Evolutionary conservation across 2,888 invertebrate species (phyloP), one percentile per base, ranked within the genome.

Genomic region (Nysson spinosus): DNA sequence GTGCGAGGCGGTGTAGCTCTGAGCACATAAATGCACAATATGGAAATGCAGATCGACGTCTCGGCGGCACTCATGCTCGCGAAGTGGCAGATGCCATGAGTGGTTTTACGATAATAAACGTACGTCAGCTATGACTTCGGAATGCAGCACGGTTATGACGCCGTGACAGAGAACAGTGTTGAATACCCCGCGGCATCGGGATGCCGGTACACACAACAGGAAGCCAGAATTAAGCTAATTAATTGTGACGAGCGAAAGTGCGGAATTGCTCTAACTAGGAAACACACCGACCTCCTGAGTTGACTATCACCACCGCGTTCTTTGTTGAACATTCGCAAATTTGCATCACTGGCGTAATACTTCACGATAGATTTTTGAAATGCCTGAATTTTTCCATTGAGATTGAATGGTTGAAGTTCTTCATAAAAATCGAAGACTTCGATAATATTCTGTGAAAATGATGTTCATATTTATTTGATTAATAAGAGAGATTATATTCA

Each of bases 211-310:
- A 65, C 72, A 69, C 69, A 83, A 83, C 85, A 82, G 85, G 85
- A 85, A 85, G 77, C 71, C 72, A 72, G 77, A 83, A 83, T 85
- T 85, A 80, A 83, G 80, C 78, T 79, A 77, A 83, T 84, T 84
- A 85, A 85, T 82, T 79, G 81, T 71, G 68, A 66, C 72, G 73
- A 71, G 79, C 80, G 77, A 81, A 81, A 80, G 77, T 77, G 79
- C 77, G 77, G 77, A 83, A 82, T 81, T 78, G 75, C 62, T 61
- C 70, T 74, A 77, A 80, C 75, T 75, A 71, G 79, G 75, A 80
- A 80, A 81, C 69, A 66, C 63, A 52, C 43, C 22, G 43, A 14
- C 32, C 7, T 24, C 11, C 22, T 16, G 3, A n/a, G n/a, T n/a
- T n/a, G n/a, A n/a, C n/a, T 30, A 9, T 6, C 4, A 11, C 12